These are phyloP conservation scores for Anhinga rufa DNA, from an alignment of 2,113 vertebrate genomes.

Conservation along the genomic window DNA sequence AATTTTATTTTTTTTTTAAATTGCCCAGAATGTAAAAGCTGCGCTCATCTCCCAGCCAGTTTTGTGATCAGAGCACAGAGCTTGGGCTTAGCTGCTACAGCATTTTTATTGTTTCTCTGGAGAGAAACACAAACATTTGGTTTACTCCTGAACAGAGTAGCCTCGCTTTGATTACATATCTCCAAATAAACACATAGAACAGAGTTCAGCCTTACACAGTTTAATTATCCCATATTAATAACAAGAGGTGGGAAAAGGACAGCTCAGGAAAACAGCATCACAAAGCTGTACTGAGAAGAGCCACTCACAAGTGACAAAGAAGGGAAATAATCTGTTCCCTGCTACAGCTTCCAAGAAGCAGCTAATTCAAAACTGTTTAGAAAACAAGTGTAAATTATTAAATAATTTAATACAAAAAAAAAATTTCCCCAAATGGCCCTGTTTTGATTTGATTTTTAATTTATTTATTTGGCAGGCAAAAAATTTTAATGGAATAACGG, in stretches of 20 bases:
- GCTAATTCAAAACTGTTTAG: background rate
- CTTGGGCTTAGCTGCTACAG: background rate
- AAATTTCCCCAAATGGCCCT: background rate
- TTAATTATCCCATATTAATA: background rate
- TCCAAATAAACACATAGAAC: background rate
- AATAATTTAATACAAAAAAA: background rate
- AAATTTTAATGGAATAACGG: background rate
- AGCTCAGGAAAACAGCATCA: background rate
- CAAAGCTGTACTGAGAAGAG: background rate
- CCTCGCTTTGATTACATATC: background rate
- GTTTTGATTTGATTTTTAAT: background rate
- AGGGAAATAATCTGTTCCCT: background rate
- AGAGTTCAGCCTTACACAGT: background rate
- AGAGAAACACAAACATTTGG: background rate
- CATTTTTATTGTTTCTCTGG: background rate
- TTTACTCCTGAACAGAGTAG: background rate
- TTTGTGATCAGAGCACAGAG: background rate
- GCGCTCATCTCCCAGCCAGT: background rate
- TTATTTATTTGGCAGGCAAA: background rate
- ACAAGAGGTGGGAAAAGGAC: background rate
- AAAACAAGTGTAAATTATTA: background rate
- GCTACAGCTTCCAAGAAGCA: background rate
- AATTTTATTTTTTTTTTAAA: background rate
- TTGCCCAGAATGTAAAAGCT: background rate
- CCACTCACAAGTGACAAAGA: background rate